Evolutionary conservation across 2,113 vertebrate species (phyloP), one percentile per base, ranked within the genome.

Genomic region (Prunella fulvescens): DNA sequence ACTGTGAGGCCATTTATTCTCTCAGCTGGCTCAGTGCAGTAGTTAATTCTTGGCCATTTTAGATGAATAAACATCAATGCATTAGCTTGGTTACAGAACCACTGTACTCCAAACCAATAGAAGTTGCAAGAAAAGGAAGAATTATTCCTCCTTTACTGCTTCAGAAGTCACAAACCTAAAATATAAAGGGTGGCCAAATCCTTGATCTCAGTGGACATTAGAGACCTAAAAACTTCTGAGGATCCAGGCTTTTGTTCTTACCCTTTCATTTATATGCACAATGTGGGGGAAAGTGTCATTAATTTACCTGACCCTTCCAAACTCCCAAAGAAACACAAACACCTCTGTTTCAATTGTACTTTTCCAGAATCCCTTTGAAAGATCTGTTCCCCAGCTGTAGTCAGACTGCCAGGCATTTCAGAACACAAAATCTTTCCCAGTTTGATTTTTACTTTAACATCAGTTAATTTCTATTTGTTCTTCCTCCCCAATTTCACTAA

Each of bases 381-480:
- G 67, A 83, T 95, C 58, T 25, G 29, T 69, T 77, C 92, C 73
- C 44, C 60, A n/a, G 65, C n/a, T 1, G 16, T 37, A 44, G 67
- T 10, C 83, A 88, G 48, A 51, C 57, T 88, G 81, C 78, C 84
- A 86, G 82, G 69, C 92, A 71, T 90, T 96, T 96, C 28, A 88
- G 77, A 98, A 82, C 88, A 91, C 44, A 94, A 96, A 96, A 96
- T 95, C 94, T 91, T 96, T 95, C 88, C 70, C 71, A 40, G 53
- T 95, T 96, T 97, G 96, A 96, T 95, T 95, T 96, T 88, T 51
- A 86, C 88, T 89, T 94, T 96, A 92, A 86, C 62, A 60, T 95
- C 90, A 88, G 97, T 96, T 98, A 96, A 97, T 97, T 97, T 96
- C 96, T 96, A 94, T 97, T 97, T 97, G 96, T 97, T 97, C 96